These are phyloP conservation scores for Lates calcarifer DNA, from an alignment of 2,113 vertebrate genomes.

Conservation along the genomic window DNA sequence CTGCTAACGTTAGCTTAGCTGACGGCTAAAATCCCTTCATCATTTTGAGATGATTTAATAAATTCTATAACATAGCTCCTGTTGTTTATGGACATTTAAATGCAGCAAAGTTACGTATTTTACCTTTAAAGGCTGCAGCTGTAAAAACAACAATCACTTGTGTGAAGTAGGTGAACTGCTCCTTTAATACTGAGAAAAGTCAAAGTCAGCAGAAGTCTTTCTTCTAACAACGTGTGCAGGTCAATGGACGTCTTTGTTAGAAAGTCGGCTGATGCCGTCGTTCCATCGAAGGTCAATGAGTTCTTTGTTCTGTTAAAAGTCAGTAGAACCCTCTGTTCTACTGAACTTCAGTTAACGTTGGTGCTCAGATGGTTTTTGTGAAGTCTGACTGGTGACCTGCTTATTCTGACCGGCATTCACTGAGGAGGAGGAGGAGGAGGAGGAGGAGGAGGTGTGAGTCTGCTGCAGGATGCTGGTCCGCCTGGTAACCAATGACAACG, in stretches of 20 bases:
- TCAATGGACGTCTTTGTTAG: constrained; percentile 7
- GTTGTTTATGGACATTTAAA: no score
- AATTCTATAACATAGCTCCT: no score
- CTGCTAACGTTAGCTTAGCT: no score
- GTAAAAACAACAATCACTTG: no score
- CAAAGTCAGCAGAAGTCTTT: neutral
- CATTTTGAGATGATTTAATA: no score
- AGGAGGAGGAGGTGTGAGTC: neutral
- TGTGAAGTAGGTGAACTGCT: neutral
- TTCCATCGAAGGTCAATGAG: neutral
- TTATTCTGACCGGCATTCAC: constrained; percentile 65
- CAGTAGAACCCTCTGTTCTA: constrained; percentile 24
- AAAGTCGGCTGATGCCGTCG: neutral
- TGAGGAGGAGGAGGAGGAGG: constrained; percentile 25
- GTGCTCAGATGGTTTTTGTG: constrained; percentile 34
- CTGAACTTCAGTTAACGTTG: constrained; percentile 8
- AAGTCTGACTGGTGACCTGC: constrained; percentile 36
- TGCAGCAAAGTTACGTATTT: no score
- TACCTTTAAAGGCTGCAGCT: no score
- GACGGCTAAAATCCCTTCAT: no score
- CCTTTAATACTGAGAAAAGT: neutral
- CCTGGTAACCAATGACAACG: constrained; percentile 20
- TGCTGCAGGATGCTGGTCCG: constrained; percentile 57
- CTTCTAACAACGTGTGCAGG: neutral
- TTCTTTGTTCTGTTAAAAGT: neutral